Evolutionary conservation across 2,888 invertebrate genomes (phyloP).

Genomic region (Subacronicta megacephala): DNA sequence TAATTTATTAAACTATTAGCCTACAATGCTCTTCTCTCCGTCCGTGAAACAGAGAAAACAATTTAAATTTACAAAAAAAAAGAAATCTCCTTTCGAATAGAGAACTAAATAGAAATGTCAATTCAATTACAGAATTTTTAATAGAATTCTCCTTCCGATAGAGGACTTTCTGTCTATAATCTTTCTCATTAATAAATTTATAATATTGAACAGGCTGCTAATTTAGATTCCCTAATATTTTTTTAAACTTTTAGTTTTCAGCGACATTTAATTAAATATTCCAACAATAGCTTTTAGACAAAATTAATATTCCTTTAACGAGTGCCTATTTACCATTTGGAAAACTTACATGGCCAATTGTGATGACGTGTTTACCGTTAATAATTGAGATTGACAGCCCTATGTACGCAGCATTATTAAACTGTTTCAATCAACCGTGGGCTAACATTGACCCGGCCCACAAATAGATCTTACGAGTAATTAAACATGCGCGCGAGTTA

Average conservation of each 20-base stretch:
- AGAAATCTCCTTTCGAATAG: no score
- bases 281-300: conserved; percentile 24
- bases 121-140: no score
- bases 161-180: no score
- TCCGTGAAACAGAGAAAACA: no score
- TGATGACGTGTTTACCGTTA: conserved; percentile 54
- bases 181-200: no score
- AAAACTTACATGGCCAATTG: conserved; percentile 67
- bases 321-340: conserved; percentile 50
- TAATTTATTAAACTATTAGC: conserved; percentile 39
- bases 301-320: conserved; percentile 44
- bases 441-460: conserved; percentile 78
- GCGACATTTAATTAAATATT: conserved; percentile 30
- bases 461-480: conserved; percentile 68
- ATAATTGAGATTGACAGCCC: conserved; percentile 72
- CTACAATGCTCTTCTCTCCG: no score
- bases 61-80: no score
- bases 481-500: conserved; percentile 51
- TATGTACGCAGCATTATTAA: conserved; percentile 61
- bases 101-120: no score
- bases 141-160: no score
- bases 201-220: no score
- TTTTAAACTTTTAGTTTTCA: no score
- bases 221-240: no score
- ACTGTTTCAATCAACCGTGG: conserved; percentile 73